Evolutionary conservation across 2,113 vertebrate genomes (phyloP), one percentile per base, ranked within the genome.

Genomic region (Erythrocercus mccallii): DNA sequence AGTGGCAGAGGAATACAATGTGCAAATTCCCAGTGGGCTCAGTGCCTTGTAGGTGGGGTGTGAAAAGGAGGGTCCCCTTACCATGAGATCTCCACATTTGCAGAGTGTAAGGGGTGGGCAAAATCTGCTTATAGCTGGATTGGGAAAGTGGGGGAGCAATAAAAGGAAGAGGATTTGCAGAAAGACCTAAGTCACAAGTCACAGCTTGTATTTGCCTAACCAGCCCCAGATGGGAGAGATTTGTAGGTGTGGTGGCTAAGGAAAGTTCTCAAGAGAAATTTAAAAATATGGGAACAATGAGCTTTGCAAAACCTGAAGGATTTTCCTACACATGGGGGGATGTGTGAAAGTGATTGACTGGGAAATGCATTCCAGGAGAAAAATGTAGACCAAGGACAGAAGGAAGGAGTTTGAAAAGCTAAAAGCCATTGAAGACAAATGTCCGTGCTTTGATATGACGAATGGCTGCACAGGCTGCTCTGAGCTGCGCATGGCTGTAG

Each of bases 131-230:
- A 64, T 17, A 53, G 37, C 30, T 45, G 45, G 20, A 27, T 10
- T 72, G 25, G 22, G 57, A 42, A 86, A 47, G 35, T 33, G 23
- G 11, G 19, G 23, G 24, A 82, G 20, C 30, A 65, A 38, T 76
- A 44, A 87, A 85, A 85, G 30, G 61, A 84, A 81, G 45, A 65
- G 6, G 8, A 5, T 66, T 89, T 94, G 44, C 45, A 91, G 74
- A 79, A 95, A 81, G 53, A 9, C 53, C 5, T 72, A 91, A 95
- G 61, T 72, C 81, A 91, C 69, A 91, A 95, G 28, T 82, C 78
- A 72, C 70, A 73, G 42, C 33, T 82, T 31, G 2, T 66, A 90
- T 76, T 90, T 92, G 70, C 57, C 56, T 95, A 91, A 89, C 30
- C 50, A 88, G 50, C 13, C 66, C 70, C 62, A 90, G 66, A 80